phyloP scores from a whole-genome alignment of 1,140 invertebrate species.

The Chymomyza costata region DNA sequence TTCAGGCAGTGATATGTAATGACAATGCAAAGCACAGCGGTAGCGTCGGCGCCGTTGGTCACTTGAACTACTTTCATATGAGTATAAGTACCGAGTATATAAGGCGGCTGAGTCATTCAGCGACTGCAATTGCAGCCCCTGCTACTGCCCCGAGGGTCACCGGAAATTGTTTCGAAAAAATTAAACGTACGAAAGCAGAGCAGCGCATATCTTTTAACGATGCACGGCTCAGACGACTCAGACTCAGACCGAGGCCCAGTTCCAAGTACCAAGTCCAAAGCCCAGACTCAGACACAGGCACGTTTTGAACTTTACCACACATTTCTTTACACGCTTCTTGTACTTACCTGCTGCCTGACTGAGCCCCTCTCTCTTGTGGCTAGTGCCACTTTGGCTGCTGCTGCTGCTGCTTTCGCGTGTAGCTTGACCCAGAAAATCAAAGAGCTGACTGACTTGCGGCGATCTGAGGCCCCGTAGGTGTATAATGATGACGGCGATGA shows the following conservation, averaged over 20 bases:
- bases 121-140: slow-evolving; percentile 36
- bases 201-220: slow-evolving; percentile 48
- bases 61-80: slow-evolving; percentile 62
- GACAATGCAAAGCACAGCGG: too few relatives aligned
- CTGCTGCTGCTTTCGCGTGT: slow-evolving; percentile 30
- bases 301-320: slow-evolving; percentile 61
- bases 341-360: slow-evolving; percentile 1
- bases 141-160: slow-evolving; percentile 34
- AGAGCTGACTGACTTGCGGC: slow-evolving; percentile 19
- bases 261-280: too few relatives aligned
- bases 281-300: slow-evolving; percentile 44
- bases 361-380: slow-evolving; percentile 13
- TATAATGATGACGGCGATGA: slow-evolving; percentile 30
- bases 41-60: slow-evolving; percentile 51
- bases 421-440: slow-evolving; percentile 62
- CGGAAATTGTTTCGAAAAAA: slow-evolving; percentile 55
- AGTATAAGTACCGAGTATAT: too few relatives aligned
- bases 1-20: slow-evolving; percentile 61
- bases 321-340: slow-evolving; percentile 16
- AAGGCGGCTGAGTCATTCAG: slow-evolving; percentile 10
- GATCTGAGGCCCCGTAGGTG: slow-evolving; percentile 36
- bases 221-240: too few relatives aligned
- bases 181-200: slow-evolving; percentile 7
- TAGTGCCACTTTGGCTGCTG: slow-evolving; percentile 9
- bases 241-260: too few relatives aligned